Conservation (phyloP, 2,797 vertebrate species). For the Gallinago solitaria region DNA sequence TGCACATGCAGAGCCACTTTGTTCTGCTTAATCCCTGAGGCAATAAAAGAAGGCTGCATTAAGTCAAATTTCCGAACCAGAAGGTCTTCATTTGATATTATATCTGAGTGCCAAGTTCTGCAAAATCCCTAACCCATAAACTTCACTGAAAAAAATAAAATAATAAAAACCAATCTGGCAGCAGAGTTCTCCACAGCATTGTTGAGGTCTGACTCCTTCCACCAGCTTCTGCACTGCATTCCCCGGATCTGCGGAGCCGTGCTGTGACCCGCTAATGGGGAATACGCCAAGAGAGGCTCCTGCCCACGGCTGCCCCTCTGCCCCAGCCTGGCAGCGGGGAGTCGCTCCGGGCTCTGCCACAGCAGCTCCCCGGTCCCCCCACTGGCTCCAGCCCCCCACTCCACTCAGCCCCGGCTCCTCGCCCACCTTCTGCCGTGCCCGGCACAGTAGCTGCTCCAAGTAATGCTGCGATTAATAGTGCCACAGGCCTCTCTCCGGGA, state of each 20-base stretch:
- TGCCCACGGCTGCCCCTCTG: accelerated
- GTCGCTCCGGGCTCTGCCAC: background rate
- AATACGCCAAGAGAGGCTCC: accelerated
- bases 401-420: background rate
- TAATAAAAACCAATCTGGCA: constrained; percentile 46
- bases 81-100: constrained; percentile 65
- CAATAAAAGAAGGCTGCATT: constrained; percentile 53
- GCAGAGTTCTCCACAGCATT: constrained; percentile 14
- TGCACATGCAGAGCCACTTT: constrained; percentile 42
- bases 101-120: constrained; percentile 49
- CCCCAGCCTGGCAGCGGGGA: background rate
- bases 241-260: background rate
- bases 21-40: constrained; percentile 44
- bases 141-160: constrained; percentile 41
- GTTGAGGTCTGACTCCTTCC: constrained; percentile 50
- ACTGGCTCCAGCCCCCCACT: background rate
- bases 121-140: constrained; percentile 58
- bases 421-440: accelerated
- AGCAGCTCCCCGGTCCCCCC: background rate
- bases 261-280: background rate
- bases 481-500: background rate
- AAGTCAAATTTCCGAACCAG: constrained; percentile 62
- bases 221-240: background rate
- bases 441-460: background rate
- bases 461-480: background rate